Conservation (phyloP, 2,797 vertebrate species). For the Chelidonichthys spinosus region DNA sequence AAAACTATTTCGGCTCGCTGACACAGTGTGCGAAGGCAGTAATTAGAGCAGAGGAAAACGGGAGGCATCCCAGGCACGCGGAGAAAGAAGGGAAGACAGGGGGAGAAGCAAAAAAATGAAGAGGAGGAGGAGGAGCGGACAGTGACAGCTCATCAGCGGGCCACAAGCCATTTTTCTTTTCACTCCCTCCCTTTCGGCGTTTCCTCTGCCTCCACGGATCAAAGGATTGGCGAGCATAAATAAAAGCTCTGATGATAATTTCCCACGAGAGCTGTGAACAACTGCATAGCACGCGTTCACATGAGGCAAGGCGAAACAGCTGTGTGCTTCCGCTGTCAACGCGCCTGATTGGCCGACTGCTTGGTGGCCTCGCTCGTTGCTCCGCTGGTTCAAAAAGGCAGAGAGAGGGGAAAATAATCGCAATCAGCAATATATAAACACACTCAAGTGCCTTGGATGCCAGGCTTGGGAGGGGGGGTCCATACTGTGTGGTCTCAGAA, state of each 20-base stretch:
- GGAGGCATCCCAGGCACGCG: constrained; percentile 70
- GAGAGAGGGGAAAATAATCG: constrained; percentile 19
- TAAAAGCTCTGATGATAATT: constrained; percentile 74
- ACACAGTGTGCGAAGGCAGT: constrained; percentile 71
- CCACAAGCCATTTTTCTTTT: constrained; percentile 37
- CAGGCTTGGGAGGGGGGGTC: constrained; percentile 6
- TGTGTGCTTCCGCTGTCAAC: constrained; percentile 65
- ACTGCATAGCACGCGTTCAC: constrained; percentile 63
- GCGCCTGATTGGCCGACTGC: constrained; percentile 49
- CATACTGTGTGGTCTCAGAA: background rate
- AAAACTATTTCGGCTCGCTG: constrained; percentile 75
- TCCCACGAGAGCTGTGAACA: constrained; percentile 72
- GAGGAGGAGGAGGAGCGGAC: constrained; percentile 43
- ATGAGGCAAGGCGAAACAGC: constrained; percentile 66
- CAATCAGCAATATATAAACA: constrained; percentile 43
- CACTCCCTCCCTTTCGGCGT: constrained; percentile 4
- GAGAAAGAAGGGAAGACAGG: constrained; percentile 22
- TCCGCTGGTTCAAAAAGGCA: constrained; percentile 43
- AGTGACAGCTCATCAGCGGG: constrained; percentile 54
- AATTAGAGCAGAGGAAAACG: constrained; percentile 76
- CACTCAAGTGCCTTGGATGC: constrained; percentile 10
- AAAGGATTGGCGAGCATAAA: constrained; percentile 62
- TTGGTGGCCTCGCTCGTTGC: constrained; percentile 33
- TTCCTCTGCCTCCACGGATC: constrained; percentile 54
- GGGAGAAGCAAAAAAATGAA: constrained; percentile 24